Evolutionary conservation across 2,113 vertebrate species (phyloP), one percentile per base, ranked within the genome.

Genomic region (Misgurnus mizolepis): DNA sequence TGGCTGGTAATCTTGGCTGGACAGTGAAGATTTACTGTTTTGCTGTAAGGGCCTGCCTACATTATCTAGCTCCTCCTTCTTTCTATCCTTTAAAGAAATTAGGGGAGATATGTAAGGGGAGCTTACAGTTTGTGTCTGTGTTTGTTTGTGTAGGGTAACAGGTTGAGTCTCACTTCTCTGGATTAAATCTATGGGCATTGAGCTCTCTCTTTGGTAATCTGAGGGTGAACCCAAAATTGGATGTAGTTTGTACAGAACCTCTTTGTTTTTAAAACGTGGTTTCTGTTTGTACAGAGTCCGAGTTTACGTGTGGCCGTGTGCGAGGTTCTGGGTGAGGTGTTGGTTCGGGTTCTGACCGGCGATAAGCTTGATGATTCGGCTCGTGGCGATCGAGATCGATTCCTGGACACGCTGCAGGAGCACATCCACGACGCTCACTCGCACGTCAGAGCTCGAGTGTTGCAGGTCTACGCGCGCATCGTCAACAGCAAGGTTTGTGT

Each of bases 251-350:
- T 22, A 34, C 7, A 69, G 66, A 17, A 53, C 1, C 5, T 43
- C 0, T 1, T 11, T 5, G 5, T 22, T 55, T n/a, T 2, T 55
- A 65, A 77, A 3, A 47, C 6, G 9, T 12, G 53, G 9, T 34
- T 5, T 14, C 0, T 18, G 3, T 3, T 55, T 66, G 22, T 11
- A 41, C 87, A 99, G 97, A 97, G 90, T 74, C 92, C 95, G 39
- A 58, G 73, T 43, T 94, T 99, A 94, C 94, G 98, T 56, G 96
- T 96, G 14, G 96, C 96, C 0, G 83, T 99, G 76, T 93, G 98
- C 14, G 88, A 93, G 0, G 93, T 96, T 4, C 93, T 98, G 87
- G 93, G 96, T 0, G 96, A 98, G 81, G 91, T 93, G 77, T 86
- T 99, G 11, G 82, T 96, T 1, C 93, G 93, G 18, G 94, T 98